A percentile compares a stretch with the other conserved stretches of the same genome.
Conservation (phyloP, 30 jellyfish, hydroid and myxozoan species). For the Thelohanellus kitauei region DNA sequence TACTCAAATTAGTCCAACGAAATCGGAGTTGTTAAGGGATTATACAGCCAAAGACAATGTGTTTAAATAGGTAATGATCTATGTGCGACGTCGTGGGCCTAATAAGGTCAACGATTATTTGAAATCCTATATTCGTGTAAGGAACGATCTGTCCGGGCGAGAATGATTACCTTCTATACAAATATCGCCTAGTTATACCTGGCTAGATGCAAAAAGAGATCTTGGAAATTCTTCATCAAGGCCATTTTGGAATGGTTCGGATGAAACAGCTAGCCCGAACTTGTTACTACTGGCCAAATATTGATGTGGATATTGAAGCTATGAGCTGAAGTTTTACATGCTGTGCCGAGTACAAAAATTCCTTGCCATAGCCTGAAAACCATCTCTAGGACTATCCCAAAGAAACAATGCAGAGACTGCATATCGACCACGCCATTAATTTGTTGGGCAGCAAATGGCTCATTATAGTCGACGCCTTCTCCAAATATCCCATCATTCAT, state of each 20-base stretch:
- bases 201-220: background rate
- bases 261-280: slow-evolving; percentile 12
- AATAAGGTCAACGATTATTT: no score
- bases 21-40: no score
- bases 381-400: slow-evolving; percentile 7
- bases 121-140: no score
- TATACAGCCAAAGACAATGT: slow-evolving; percentile 2
- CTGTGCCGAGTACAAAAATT: slow-evolving; percentile 12
- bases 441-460: no score
- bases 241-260: slow-evolving; percentile 12
- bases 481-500: slow-evolving; percentile 4
- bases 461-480: no score
- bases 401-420: slow-evolving; percentile 6
- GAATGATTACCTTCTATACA: no score
- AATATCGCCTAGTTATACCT: background rate
- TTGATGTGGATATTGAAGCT: slow-evolving; percentile 1
- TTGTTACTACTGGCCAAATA: slow-evolving; percentile 13
- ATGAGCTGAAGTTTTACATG: background rate
- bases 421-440: slow-evolving; percentile 4
- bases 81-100: no score
- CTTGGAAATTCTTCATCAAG: slow-evolving; percentile 2
- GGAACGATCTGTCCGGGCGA: no score
- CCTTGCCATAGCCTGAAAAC: slow-evolving; percentile 2
- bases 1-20: no score
- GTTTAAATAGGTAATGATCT: no score